These are phyloP conservation scores for Glaucidium brasilianum DNA, from an alignment of 2,113 vertebrate genomes.

Conservation along the genomic window DNA sequence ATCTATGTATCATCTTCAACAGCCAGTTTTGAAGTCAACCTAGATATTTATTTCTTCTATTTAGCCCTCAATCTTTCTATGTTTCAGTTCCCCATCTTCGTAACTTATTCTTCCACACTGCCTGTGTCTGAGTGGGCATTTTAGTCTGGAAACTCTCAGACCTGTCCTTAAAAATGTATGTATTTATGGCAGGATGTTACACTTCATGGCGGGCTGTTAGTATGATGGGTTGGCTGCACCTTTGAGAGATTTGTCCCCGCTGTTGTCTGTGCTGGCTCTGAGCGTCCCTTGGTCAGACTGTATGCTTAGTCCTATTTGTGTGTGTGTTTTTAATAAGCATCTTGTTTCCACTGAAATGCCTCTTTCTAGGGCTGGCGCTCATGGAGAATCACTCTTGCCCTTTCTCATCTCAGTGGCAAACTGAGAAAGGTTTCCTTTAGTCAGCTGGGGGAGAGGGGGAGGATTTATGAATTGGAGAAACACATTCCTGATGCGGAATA, in stretches of 20 bases:
- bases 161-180: neutral
- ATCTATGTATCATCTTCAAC: neutral
- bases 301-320: neutral
- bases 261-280: neutral
- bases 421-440: slow-evolving; percentile 46
- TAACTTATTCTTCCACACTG: neutral
- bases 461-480: slow-evolving; percentile 68
- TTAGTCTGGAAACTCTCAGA: neutral
- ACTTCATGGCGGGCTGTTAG: neutral
- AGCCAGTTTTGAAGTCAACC: neutral
- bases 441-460: slow-evolving; percentile 13
- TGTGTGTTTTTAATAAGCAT: neutral
- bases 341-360: neutral
- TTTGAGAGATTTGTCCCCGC: neutral
- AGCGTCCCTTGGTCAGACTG: neutral
- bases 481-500: slow-evolving; percentile 62
- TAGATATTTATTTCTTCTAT: neutral
- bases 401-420: slow-evolving; percentile 4
- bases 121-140: neutral
- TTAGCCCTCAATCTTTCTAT: neutral
- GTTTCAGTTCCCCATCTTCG: neutral
- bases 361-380: neutral
- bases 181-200: neutral
- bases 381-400: neutral
- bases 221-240: neutral